Evolutionary conservation across 2,888 invertebrate species (phyloP).

Genomic region (Apoda limacodes): DNA sequence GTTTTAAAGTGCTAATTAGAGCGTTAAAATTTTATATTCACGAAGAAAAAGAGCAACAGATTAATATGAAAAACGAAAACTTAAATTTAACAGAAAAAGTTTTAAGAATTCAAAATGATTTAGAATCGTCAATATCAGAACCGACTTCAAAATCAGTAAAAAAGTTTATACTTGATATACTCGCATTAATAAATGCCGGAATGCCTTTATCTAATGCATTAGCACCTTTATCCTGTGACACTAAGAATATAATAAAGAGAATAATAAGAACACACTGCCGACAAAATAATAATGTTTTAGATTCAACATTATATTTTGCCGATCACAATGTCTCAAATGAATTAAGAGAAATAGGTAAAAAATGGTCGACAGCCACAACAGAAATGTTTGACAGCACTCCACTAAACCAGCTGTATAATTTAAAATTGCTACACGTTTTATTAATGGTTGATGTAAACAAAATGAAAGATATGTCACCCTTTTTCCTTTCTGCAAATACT

Average conservation of each 20-base stretch:
- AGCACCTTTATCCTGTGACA: conserved; percentile 26
- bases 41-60: conserved; percentile 20
- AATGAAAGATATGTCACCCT: conserved; percentile 30
- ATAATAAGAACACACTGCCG: conserved; percentile 28
- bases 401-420: conserved; percentile 26
- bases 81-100: conserved; percentile 9
- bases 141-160: conserved; percentile 13
- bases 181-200: conserved; percentile 30
- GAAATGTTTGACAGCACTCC: conserved; percentile 23
- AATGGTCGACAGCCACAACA: conserved; percentile 28
- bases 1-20: conserved; percentile 29
- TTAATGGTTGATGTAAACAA: conserved; percentile 33
- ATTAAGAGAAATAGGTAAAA: conserved; percentile 29
- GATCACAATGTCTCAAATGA: conserved; percentile 31
- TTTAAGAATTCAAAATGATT: conserved; percentile 6
- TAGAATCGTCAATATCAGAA: conserved; percentile 3
- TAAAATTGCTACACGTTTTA: conserved; percentile 37
- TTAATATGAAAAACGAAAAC: conserved; percentile 11
- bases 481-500: conserved; percentile 29
- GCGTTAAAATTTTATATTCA: conserved; percentile 35
- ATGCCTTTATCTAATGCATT: conserved; percentile 25
- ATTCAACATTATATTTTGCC: conserved; percentile 22
- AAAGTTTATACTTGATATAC: conserved; percentile 26
- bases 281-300: conserved; percentile 22
- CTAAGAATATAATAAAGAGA: conserved; percentile 29